Conservation (phyloP, 2,888 invertebrate species). For the Elmis aenea region DNA sequence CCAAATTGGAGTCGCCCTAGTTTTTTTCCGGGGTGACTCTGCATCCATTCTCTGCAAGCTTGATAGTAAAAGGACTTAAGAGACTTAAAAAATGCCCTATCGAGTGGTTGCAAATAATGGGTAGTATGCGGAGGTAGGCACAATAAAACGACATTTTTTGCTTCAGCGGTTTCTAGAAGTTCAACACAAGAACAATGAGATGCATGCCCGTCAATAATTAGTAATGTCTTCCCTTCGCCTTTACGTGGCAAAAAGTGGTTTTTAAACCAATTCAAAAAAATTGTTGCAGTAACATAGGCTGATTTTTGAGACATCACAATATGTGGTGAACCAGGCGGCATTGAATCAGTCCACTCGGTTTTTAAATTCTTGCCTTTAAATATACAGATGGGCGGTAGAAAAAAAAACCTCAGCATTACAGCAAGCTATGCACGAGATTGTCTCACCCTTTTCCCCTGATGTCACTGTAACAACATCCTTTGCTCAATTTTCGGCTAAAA, state of each 20-base stretch:
- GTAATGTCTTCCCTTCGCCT: conserved; percentile 8
- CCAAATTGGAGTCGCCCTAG: conserved; percentile 12
- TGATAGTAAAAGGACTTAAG: too few relatives aligned
- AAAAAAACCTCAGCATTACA: conserved; percentile 32
- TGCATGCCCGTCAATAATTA: conserved; percentile 12
- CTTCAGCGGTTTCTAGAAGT: conserved; percentile 1
- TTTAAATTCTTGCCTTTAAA: conserved; percentile 27
- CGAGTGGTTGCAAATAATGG: background rate
- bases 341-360: conserved; percentile 17
- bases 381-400: conserved; percentile 27
- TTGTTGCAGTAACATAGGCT: conserved; percentile 24
- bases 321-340: conserved; percentile 18
- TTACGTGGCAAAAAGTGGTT: conserved; percentile 19
- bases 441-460: conserved; percentile 28
- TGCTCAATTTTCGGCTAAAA: conserved; percentile 24
- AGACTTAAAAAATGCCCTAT: too few relatives aligned
- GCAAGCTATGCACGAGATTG: too few relatives aligned
- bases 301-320: conserved; percentile 30
- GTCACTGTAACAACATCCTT: conserved; percentile 22
- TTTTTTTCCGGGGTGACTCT: too few relatives aligned
- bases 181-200: conserved; percentile 1
- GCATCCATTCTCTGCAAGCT: too few relatives aligned
- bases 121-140: conserved; percentile 1
- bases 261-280: conserved; percentile 28
- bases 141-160: conserved; percentile 1